A percentile compares a stretch with the other conserved stretches of the same genome.
phyloP scores from a whole-genome alignment of 37 sponge, comb jelly and placozoan species.

The Halisarca cf. caerulea region DNA sequence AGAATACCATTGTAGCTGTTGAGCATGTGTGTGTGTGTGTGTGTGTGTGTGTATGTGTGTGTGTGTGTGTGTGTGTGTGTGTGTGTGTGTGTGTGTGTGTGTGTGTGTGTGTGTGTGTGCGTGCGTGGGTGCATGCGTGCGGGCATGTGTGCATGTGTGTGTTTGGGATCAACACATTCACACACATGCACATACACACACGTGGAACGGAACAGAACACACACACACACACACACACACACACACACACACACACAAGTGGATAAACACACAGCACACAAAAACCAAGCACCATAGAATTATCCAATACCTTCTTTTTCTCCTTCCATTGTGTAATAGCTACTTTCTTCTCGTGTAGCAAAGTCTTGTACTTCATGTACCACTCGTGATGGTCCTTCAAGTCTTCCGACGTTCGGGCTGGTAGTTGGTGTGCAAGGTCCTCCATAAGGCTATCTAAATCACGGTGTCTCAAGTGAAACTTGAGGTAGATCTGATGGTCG shows the following conservation, averaged over 20 bases:
- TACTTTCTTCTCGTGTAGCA: slow-evolving; percentile 69
- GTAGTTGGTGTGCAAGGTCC: slow-evolving; percentile 53
- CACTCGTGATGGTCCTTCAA: slow-evolving; percentile 76
- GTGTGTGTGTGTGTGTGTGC: no score
- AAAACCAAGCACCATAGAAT: not conserved
- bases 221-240: slow-evolving; percentile 19
- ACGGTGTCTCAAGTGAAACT: slow-evolving; percentile 22
- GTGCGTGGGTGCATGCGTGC: no score
- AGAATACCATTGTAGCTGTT: no score
- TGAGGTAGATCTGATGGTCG: slow-evolving; percentile 83
- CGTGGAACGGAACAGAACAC: not conserved
- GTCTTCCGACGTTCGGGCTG: slow-evolving; percentile 59
- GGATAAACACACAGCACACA: not conserved
- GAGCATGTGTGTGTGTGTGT: no score
- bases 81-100: no score
- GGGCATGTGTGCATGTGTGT: no score
- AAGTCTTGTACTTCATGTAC: slow-evolving; percentile 69
- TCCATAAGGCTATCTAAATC: slow-evolving; percentile 41
- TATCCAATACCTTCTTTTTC: slow-evolving; percentile 49
- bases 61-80: no score
- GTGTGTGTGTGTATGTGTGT: no score
- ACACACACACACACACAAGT: slow-evolving; percentile 7
- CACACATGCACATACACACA: not conserved
- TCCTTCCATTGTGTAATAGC: slow-evolving; percentile 83
- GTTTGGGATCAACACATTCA: no score